These are phyloP conservation scores for Pimephales promelas DNA, from an alignment of 2,113 vertebrate genomes.

Conservation along the genomic window DNA sequence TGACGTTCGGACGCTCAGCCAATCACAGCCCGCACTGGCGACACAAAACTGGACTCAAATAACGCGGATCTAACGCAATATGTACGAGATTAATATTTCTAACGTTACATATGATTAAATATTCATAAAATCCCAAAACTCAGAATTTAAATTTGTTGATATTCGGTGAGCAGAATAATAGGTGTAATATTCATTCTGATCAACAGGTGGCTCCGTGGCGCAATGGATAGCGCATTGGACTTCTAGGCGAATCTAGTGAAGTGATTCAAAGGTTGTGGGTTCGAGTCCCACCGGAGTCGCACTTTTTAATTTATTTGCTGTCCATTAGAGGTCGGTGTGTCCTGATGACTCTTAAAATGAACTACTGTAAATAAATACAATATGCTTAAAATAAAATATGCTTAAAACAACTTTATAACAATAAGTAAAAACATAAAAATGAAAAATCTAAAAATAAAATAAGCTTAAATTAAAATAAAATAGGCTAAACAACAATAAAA, in stretches of 20 bases:
- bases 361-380: not conserved
- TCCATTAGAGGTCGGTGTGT: not conserved
- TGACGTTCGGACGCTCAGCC: not conserved
- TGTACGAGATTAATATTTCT: fast-evolving
- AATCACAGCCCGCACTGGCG: not conserved
- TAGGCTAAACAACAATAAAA: too few relatives aligned
- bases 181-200: fast-evolving
- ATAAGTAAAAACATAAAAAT: not conserved
- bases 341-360: too few relatives aligned
- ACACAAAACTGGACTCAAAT: not conserved
- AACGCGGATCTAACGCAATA: not conserved
- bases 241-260: slow-evolving; percentile 46
- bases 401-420: not conserved
- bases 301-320: not conserved
- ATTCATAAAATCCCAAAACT: not conserved
- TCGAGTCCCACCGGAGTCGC: slow-evolving; percentile 61
- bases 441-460: too few relatives aligned
- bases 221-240: slow-evolving; percentile 62
- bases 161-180: fast-evolving
- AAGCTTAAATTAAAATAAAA: too few relatives aligned
- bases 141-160: too few relatives aligned
- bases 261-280: slow-evolving; percentile 61
- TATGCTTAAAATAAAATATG: not conserved
- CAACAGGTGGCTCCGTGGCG: slow-evolving; percentile 61
- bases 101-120: not conserved